phyloP scores from a whole-genome alignment of 2,888 invertebrate genomes.

The Heliconius aoede region DNA sequence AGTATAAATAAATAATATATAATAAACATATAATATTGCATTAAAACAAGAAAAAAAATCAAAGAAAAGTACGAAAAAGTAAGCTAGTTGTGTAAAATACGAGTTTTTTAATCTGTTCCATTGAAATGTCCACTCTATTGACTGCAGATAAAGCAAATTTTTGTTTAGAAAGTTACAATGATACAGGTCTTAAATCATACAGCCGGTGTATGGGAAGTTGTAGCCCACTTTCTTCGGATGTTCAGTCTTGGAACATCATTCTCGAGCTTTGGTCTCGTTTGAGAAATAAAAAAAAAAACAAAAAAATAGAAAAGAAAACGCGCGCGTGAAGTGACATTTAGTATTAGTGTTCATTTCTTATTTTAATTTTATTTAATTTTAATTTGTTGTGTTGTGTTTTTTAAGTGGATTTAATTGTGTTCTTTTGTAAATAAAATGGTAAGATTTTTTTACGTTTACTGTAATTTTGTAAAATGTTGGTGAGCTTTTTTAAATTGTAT shows the following conservation, averaged over 20 bases:
- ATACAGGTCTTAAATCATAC: constrained; percentile 50
- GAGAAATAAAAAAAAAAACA: constrained; percentile 30
- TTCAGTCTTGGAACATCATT: constrained; percentile 45
- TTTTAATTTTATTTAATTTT: constrained; percentile 30
- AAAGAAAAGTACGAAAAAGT: background rate
- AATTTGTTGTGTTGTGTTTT: constrained; percentile 25
- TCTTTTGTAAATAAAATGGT: constrained; percentile 2
- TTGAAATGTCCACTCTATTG: background rate
- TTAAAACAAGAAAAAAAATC: background rate
- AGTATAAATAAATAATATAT: too few species aligned
- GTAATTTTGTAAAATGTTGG: background rate
- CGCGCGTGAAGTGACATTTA: constrained; percentile 39
- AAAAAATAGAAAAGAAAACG: constrained; percentile 33
- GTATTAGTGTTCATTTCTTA: constrained; percentile 30
- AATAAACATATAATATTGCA: too few species aligned
- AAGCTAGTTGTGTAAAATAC: background rate
- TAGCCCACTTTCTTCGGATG: constrained; percentile 66
- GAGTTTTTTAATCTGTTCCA: background rate
- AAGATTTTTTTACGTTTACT: background rate
- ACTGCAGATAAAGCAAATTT: constrained; percentile 26
- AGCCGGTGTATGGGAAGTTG: constrained; percentile 57
- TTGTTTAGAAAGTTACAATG: constrained; percentile 52
- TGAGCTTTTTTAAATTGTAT: background rate
- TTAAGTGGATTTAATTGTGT: constrained; percentile 13
- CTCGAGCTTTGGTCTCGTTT: constrained; percentile 44